Percentiles rank a stretch among this genome's conserved stretches.
Evolutionary conservation across 2,888 invertebrate genomes (phyloP).

Genomic region (Lycocerus yunnanus): DNA sequence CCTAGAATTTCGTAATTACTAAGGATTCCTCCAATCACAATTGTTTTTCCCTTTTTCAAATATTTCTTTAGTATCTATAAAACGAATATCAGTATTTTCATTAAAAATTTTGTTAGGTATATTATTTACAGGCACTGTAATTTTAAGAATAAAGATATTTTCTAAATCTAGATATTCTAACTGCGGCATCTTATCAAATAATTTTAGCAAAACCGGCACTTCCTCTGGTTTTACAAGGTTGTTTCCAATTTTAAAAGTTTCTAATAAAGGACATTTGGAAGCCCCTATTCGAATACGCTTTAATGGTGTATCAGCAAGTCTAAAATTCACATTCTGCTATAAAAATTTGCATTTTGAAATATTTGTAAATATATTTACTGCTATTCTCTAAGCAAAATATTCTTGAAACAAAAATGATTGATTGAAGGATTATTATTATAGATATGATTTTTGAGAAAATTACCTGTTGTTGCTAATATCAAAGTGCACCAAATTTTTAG

Average conservation of each 20-base stretch:
- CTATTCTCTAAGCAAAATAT: not conserved
- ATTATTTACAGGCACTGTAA: slow-evolving; percentile 49
- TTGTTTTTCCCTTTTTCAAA: slow-evolving; percentile 40
- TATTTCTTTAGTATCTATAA: slow-evolving; percentile 34
- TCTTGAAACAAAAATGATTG: not conserved
- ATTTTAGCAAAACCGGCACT: slow-evolving; percentile 53
- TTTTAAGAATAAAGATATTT: slow-evolving; percentile 56
- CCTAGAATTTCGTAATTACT: slow-evolving; percentile 56
- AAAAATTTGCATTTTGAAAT: not conserved
- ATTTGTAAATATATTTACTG: not conserved
- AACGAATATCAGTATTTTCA: not conserved
- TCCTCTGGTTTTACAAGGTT: slow-evolving; percentile 59
- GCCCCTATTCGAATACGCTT: slow-evolving; percentile 53
- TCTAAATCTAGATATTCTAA: slow-evolving; percentile 57
- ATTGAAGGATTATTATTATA: too few relatives aligned
- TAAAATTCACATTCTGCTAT: slow-evolving; percentile 23
- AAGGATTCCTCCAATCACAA: slow-evolving; percentile 56
- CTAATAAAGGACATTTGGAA: slow-evolving; percentile 53
- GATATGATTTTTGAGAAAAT: too few relatives aligned
- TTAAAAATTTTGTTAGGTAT: not conserved
- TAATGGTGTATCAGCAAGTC: slow-evolving; percentile 45
- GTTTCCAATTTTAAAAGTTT: slow-evolving; percentile 56
- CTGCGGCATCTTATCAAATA: slow-evolving; percentile 47
- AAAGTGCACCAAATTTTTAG: slow-evolving; percentile 43
- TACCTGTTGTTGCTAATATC: slow-evolving; percentile 54